Evolutionary conservation across 2,113 vertebrate species (phyloP).

Genomic region (Vimba vimba): DNA sequence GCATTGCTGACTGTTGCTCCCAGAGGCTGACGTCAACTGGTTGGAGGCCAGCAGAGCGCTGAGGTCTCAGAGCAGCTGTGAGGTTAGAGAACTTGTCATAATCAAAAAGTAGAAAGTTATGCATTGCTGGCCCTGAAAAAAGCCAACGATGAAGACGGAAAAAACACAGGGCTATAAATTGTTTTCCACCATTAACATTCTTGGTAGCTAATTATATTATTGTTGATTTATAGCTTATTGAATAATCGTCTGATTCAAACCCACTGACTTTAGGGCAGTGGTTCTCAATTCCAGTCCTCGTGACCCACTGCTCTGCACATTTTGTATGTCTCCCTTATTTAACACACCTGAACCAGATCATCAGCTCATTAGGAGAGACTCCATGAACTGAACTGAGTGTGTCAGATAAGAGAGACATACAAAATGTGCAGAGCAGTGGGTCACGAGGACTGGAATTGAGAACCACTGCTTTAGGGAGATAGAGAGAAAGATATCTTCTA

Average conservation of each 20-base stretch:
- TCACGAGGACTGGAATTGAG: too few species aligned
- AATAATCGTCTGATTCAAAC: conserved; percentile 24
- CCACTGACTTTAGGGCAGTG: not conserved
- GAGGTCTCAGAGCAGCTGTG: conserved; percentile 52
- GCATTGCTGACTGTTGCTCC: conserved; percentile 24
- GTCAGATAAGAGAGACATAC: too few species aligned
- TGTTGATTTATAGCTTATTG: conserved; percentile 43
- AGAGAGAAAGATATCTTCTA: not conserved
- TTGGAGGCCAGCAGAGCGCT: conserved; percentile 9
- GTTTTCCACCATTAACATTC: conserved; percentile 43
- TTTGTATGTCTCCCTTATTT: too few species aligned
- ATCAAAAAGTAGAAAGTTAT: conserved; percentile 55
- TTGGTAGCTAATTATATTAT: conserved; percentile 49
- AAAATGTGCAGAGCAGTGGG: too few species aligned
- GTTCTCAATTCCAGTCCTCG: too few species aligned
- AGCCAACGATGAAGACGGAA: not conserved
- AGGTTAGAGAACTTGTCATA: conserved; percentile 35
- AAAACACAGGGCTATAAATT: conserved; percentile 50
- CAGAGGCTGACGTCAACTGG: conserved; percentile 29
- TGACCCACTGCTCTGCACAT: too few species aligned
- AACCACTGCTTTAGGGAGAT: not conserved
- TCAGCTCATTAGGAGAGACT: too few species aligned
- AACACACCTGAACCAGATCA: too few species aligned
- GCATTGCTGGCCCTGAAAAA: conserved; percentile 27
- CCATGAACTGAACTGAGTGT: too few species aligned